Evolutionary conservation across 2,113 vertebrate species (phyloP).

Genomic region (Sturnira hondurensis): DNA sequence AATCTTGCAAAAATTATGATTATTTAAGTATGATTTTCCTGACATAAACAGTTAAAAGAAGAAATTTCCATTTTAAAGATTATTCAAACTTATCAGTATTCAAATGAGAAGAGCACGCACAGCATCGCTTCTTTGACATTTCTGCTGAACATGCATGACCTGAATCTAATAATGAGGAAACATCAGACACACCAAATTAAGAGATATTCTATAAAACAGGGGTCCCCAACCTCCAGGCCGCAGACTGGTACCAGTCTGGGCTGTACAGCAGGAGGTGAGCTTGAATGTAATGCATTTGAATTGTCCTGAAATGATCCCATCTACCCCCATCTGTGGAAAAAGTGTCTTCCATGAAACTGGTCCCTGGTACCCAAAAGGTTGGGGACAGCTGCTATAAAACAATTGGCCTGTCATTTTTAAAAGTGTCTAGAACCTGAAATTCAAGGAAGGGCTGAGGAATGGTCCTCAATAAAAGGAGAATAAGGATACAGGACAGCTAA

Average conservation of each 20-base stretch:
- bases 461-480: not conserved
- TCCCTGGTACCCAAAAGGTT: too few relatives aligned
- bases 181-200: not conserved
- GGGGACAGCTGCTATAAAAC: not conserved
- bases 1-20: not conserved
- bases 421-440: not conserved
- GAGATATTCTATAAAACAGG: not conserved
- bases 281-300: too few relatives aligned
- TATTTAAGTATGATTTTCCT: not conserved
- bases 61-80: not conserved
- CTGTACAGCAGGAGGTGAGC: too few relatives aligned
- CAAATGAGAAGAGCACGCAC: not conserved
- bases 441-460: not conserved
- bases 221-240: too few relatives aligned
- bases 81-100: not conserved
- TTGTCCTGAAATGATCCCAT: too few relatives aligned
- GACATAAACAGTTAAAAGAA: not conserved
- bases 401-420: not conserved
- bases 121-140: not conserved
- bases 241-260: too few relatives aligned
- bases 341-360: too few relatives aligned
- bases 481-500: not conserved
- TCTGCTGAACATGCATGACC: not conserved
- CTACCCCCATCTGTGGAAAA: too few relatives aligned
- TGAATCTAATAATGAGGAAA: not conserved